Percentiles rank a stretch among this genome's conserved stretches.
These are phyloP conservation scores for Willowsia nigromaculata DNA, from an alignment of 2,888 invertebrate species.

Conservation along the genomic window DNA sequence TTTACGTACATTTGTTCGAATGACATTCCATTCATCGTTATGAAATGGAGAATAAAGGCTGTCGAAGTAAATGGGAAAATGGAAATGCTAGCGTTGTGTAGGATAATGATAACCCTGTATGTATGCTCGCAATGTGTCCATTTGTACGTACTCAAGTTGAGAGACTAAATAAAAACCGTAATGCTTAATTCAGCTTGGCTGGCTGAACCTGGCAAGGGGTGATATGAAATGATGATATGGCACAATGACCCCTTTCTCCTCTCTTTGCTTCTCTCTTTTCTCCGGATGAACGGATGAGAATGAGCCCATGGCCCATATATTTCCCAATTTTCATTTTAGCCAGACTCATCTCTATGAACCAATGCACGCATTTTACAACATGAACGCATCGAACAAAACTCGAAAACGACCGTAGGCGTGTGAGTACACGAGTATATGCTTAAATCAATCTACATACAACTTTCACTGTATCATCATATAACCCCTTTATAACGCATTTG, in stretches of 20 bases:
- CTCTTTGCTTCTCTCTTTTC: conserved; percentile 37
- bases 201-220: conserved; percentile 66
- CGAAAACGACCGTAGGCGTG: too few relatives aligned
- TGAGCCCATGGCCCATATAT: conserved; percentile 62
- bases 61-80: conserved; percentile 6
- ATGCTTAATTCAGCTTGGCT: conserved; percentile 37
- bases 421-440: neutral
- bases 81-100: conserved; percentile 14
- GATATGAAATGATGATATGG: conserved; percentile 71
- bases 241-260: conserved; percentile 71
- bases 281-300: conserved; percentile 56
- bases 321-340: conserved; percentile 46
- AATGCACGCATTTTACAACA: neutral
- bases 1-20: neutral
- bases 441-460: neutral
- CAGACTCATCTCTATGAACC: neutral
- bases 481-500: neutral
- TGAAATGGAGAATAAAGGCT: neutral
- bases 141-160: neutral
- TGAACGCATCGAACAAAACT: too few relatives aligned
- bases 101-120: neutral
- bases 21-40: neutral
- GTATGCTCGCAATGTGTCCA: neutral
- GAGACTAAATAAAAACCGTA: conserved; percentile 27
- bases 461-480: conserved; percentile 17